Percentiles rank a stretch among this genome's conserved stretches.
These are phyloP conservation scores for Rana temporaria DNA, from an alignment of 2,113 vertebrate species.

Conservation along the genomic window DNA sequence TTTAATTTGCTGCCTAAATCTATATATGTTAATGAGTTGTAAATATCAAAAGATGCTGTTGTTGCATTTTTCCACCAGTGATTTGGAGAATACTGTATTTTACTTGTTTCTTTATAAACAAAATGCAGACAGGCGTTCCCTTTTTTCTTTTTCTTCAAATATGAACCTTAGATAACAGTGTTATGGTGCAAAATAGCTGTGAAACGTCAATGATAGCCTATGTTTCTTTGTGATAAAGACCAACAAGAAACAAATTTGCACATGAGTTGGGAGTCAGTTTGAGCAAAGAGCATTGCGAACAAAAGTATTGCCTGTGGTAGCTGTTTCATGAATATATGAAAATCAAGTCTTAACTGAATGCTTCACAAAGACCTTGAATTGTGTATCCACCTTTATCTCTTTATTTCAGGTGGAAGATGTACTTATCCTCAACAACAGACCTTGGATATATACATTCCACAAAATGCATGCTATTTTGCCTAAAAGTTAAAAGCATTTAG, in stretches of 20 bases:
- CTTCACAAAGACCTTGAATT: conserved; percentile 3
- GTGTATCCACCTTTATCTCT: conserved; percentile 20
- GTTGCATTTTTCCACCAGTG: not conserved
- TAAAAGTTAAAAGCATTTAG: not conserved
- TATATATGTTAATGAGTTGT: not conserved
- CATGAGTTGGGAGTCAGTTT: conserved; percentile 24
- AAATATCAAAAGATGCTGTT: not conserved
- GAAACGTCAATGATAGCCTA: conserved; percentile 23
- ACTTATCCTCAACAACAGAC: conserved; percentile 24
- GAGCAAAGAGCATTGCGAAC: not conserved
- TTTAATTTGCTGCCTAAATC: not conserved
- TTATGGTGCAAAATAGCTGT: conserved; percentile 28
- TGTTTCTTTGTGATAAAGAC: conserved; percentile 24
- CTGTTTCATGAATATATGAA: conserved; percentile 3
- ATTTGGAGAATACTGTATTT: not conserved
- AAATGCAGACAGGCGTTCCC: not conserved
- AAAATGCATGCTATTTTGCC: conserved; percentile 12
- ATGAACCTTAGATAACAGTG: conserved; percentile 4
- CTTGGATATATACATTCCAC: not conserved
- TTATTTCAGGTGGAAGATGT: not conserved
- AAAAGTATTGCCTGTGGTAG: conserved; percentile 18
- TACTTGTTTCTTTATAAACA: conserved; percentile 8
- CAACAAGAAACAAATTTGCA: conserved; percentile 29
- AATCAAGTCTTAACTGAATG: not conserved
- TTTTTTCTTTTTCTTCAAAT: not conserved